phyloP scores from a whole-genome alignment of 2,113 vertebrate genomes.

The Furnarius figulus region DNA sequence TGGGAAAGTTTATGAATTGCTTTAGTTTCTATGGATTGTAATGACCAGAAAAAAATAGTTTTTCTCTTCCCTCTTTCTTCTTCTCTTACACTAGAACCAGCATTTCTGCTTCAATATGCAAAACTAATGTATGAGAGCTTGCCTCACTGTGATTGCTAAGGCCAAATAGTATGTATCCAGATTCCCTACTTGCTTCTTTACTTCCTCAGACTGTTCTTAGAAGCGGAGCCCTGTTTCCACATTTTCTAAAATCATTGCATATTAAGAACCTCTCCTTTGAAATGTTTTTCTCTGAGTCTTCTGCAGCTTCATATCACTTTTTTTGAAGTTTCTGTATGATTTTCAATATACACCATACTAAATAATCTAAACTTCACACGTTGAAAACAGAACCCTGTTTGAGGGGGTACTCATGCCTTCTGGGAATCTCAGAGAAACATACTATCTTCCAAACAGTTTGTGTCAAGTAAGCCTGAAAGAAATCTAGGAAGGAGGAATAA shows the following conservation, averaged over 20 bases:
- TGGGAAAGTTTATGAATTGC: background rate
- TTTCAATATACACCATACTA: background rate
- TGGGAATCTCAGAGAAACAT: background rate
- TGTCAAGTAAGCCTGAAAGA: background rate
- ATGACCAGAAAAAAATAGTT: background rate
- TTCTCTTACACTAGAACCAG: background rate
- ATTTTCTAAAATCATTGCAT: background rate
- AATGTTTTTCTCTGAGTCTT: background rate
- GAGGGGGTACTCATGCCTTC: background rate
- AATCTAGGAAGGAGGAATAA: background rate
- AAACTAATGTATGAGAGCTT: background rate
- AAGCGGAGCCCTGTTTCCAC: background rate
- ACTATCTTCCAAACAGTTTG: background rate
- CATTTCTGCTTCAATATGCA: background rate
- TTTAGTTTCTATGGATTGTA: background rate
- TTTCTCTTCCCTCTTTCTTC: background rate
- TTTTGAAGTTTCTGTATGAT: background rate
- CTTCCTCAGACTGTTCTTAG: background rate
- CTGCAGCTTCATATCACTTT: background rate
- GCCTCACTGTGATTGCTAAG: background rate
- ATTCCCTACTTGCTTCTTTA: background rate
- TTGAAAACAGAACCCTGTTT: background rate
- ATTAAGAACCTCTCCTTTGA: background rate
- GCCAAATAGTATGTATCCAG: background rate
- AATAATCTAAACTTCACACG: background rate